Conservation (phyloP, 2,888 invertebrate species). For the Agrenia bidenticulata region DNA sequence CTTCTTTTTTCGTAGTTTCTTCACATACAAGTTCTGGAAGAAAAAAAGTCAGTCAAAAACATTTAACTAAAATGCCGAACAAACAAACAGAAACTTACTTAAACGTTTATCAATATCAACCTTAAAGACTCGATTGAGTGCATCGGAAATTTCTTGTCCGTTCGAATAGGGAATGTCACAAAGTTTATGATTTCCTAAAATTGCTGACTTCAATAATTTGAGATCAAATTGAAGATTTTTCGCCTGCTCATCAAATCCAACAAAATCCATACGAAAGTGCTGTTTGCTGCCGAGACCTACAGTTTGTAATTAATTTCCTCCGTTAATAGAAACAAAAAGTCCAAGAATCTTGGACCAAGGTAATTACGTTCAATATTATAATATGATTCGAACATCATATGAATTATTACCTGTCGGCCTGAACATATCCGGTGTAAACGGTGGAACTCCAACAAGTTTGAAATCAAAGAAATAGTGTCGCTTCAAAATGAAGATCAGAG, state of each 20-base stretch:
- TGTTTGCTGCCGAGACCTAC: slow-evolving; percentile 34
- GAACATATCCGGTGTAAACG: slow-evolving; percentile 20
- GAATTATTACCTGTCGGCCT: slow-evolving; percentile 26
- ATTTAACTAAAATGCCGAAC: background rate
- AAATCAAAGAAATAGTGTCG: slow-evolving; percentile 29
- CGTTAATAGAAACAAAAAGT: too few species aligned
- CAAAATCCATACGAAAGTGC: slow-evolving; percentile 30
- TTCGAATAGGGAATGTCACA: slow-evolving; percentile 23
- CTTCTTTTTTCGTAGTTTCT: slow-evolving; percentile 33
- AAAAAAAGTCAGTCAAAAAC: too few species aligned
- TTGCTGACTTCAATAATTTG: slow-evolving; percentile 26
- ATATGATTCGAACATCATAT: too few species aligned
- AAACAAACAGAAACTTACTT: background rate
- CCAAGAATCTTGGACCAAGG: too few species aligned
- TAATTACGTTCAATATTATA: too few species aligned
- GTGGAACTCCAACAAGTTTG: slow-evolving; percentile 23
- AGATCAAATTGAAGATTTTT: slow-evolving; percentile 29
- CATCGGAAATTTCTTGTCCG: slow-evolving; percentile 8
- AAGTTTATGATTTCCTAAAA: slow-evolving; percentile 33
- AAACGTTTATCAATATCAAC: slow-evolving; percentile 9
- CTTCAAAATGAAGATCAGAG: slow-evolving; percentile 30
- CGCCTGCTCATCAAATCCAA: slow-evolving; percentile 6
- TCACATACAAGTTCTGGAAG: slow-evolving; percentile 5
- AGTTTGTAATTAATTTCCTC: too few species aligned
- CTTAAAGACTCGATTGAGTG: slow-evolving; percentile 28